A percentile compares a stretch with the other conserved stretches of the same genome.
Conservation (phyloP, 2,797 vertebrate species). For the Tenualosa ilisha region DNA sequence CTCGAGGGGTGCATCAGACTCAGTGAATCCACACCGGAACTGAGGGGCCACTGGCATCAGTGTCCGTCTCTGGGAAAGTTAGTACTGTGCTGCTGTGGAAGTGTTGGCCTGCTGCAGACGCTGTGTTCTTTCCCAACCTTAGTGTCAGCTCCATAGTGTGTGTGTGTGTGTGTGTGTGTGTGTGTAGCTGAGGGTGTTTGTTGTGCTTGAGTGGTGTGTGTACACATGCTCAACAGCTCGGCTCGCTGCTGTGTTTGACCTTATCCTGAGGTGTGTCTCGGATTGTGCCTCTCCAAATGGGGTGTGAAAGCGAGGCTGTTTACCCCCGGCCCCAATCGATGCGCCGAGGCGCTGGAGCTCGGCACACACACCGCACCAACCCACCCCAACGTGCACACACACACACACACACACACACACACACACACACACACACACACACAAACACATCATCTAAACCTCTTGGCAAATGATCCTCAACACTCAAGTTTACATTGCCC, state of each 20-base stretch:
- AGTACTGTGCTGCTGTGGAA: no score
- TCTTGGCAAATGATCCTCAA: background rate
- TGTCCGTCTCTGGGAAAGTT: no score
- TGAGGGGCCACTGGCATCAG: no score
- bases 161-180: background rate
- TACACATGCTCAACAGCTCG: background rate
- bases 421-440: background rate
- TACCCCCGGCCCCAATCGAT: constrained; percentile 30
- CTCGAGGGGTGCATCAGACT: constrained; percentile 77
- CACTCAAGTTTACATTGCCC: background rate
- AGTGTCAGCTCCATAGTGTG: background rate
- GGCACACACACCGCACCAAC: background rate
- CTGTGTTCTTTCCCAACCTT: constrained; percentile 45
- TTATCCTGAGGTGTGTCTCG: constrained; percentile 35
- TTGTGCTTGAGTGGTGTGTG: background rate
- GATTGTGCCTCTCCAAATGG: constrained; percentile 8
- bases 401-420: constrained; percentile 7
- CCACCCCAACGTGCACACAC: background rate
- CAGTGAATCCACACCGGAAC: constrained; percentile 68
- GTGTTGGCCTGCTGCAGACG: constrained; percentile 62
- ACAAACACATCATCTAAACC: constrained; percentile 20
- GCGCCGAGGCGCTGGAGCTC: background rate
- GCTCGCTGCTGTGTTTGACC: background rate
- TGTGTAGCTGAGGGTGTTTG: background rate
- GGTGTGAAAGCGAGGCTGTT: constrained; percentile 33